Percentiles rank a stretch among this genome's conserved stretches.
These are phyloP conservation scores for Tribolium castaneum DNA, from an alignment of 1,140 invertebrate species.

Conservation along the genomic window DNA sequence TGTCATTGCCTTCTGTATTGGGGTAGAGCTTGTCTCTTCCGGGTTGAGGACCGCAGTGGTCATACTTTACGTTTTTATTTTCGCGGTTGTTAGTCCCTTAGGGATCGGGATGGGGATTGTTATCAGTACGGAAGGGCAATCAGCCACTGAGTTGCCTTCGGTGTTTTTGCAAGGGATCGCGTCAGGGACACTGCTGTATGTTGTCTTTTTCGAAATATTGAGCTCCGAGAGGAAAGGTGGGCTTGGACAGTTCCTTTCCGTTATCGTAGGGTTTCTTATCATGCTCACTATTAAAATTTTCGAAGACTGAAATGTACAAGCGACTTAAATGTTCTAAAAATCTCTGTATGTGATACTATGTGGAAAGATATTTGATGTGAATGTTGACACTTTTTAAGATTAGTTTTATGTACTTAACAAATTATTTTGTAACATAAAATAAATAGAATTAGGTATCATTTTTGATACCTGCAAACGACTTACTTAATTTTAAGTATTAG, in stretches of 20 bases:
- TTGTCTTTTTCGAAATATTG: constrained; percentile 77
- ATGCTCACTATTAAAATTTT: constrained; percentile 66
- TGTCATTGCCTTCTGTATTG: constrained; percentile 70
- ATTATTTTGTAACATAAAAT: background rate
- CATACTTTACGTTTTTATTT: constrained; percentile 66
- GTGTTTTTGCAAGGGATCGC: constrained; percentile 70
- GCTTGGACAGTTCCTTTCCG: constrained; percentile 75
- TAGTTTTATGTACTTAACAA: background rate
- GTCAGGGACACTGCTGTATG: constrained; percentile 74
- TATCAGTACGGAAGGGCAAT: constrained; percentile 46
- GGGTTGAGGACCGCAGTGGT: constrained; percentile 58
- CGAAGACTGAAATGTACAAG: background rate
- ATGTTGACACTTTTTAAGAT: too few species aligned
- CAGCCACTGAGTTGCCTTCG: constrained; percentile 54
- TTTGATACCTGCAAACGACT: background rate
- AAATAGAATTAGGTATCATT: background rate
- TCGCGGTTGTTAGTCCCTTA: constrained; percentile 68
- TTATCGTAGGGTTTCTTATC: constrained; percentile 78
- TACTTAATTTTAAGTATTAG: too few species aligned
- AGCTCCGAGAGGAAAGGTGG: constrained; percentile 70
- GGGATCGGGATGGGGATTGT: constrained; percentile 68
- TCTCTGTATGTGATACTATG: background rate
- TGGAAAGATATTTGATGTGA: background rate
- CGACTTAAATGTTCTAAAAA: background rate
- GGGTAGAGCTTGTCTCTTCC: constrained; percentile 65